Conservation (phyloP, 30 jellyfish, hydroid and myxozoan genomes). For the Chironex yamaguchii region DNA sequence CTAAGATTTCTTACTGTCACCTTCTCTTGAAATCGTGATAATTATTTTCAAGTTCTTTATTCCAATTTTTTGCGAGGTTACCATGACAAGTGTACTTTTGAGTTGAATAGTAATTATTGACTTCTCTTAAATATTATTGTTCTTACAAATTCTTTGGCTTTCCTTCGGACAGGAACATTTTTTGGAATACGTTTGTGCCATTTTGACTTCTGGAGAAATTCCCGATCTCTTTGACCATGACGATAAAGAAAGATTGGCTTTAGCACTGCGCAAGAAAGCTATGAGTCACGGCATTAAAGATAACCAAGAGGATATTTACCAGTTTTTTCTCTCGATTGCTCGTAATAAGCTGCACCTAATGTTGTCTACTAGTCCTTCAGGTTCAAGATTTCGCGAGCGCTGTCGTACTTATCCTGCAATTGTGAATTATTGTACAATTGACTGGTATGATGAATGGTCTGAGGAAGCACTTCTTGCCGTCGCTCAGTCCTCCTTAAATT, state of each 20-base stretch:
- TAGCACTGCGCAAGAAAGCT: conserved; percentile 70
- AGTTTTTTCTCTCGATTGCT: conserved; percentile 70
- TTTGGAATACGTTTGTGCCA: conserved; percentile 79
- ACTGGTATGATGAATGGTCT: conserved; percentile 90
- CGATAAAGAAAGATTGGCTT: conserved; percentile 74
- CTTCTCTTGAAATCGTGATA: no score
- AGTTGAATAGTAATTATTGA: background rate
- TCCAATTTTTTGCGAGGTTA: no score
- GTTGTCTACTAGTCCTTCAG: conserved; percentile 89
- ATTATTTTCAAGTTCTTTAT: no score
- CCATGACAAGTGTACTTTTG: no score
- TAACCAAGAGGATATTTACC: conserved; percentile 66
- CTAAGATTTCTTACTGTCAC: no score
- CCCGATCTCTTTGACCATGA: conserved; percentile 80
- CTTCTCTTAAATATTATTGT: background rate
- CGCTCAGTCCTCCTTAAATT: conserved; percentile 65
- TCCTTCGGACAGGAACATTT: conserved; percentile 63
- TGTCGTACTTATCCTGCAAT: conserved; percentile 83
- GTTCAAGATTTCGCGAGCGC: conserved; percentile 76
- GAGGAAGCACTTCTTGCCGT: conserved; percentile 80
- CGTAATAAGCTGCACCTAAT: conserved; percentile 78
- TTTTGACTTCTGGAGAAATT: conserved; percentile 62
- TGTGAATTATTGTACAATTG: conserved; percentile 74
- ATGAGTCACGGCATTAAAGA: conserved; percentile 70
- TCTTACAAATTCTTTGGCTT: background rate